phyloP scores from a whole-genome alignment of 2,888 invertebrate genomes.

The Scelioninae gen. 1 region DNA sequence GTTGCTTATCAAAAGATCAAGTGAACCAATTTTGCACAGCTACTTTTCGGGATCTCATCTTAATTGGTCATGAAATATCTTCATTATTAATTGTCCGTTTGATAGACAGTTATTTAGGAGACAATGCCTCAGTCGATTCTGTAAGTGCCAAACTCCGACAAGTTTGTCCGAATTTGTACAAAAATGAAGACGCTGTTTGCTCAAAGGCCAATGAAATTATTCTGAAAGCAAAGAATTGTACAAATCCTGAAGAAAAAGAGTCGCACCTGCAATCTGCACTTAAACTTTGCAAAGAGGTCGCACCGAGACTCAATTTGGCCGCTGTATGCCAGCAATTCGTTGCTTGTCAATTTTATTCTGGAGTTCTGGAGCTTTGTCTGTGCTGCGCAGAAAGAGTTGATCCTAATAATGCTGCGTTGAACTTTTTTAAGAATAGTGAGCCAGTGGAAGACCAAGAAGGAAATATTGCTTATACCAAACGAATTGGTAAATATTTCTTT shows the following conservation, averaged over 20 bases:
- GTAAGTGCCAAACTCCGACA: constrained; percentile 94
- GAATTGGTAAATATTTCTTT: constrained; percentile 84
- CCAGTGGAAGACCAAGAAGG: constrained; percentile 94
- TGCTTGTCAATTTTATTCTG: constrained; percentile 92
- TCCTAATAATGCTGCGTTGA: constrained; percentile 93
- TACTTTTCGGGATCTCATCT: constrained; percentile 90
- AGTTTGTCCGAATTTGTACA: constrained; percentile 96
- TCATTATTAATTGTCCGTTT: constrained; percentile 92
- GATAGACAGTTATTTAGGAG: constrained; percentile 95
- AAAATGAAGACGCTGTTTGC: constrained; percentile 97
- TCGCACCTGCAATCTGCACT: constrained; percentile 91
- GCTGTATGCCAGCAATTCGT: constrained; percentile 94
- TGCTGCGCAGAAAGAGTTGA: constrained; percentile 94
- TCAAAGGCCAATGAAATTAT: constrained; percentile 97
- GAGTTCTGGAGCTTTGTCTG: constrained; percentile 94
- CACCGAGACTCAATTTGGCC: constrained; percentile 93
- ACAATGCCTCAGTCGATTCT: constrained; percentile 97
- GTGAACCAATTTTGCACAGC: constrained; percentile 86
- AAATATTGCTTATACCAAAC: constrained; percentile 88
- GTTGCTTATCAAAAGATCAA: constrained; percentile 88
- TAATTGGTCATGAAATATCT: constrained; percentile 91
- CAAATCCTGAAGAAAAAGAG: constrained; percentile 90
- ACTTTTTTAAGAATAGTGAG: constrained; percentile 94
- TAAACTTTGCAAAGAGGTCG: constrained; percentile 93
- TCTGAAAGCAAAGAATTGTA: constrained; percentile 90